These are phyloP conservation scores for Acholoe squamosa DNA, from an alignment of 2,888 invertebrate species.

Conservation along the genomic window DNA sequence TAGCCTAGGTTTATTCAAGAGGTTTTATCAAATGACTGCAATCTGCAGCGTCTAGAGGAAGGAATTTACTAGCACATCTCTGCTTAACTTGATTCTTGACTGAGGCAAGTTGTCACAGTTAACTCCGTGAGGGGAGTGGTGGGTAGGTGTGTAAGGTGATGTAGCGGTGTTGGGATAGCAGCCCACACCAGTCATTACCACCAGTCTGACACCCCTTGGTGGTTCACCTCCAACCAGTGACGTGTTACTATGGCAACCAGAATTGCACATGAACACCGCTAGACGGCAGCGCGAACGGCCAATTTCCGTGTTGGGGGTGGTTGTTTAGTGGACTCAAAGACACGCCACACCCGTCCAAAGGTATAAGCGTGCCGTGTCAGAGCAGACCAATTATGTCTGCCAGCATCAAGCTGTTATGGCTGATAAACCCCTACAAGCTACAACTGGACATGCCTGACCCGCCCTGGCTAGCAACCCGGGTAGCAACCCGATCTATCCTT, in stretches of 20 bases:
- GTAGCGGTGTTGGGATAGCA: too few species aligned
- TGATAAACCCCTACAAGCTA: not conserved
- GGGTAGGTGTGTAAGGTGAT: not conserved
- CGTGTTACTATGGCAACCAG: conserved; percentile 4
- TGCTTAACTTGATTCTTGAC: too few species aligned
- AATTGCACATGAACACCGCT: not conserved
- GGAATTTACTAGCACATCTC: too few species aligned
- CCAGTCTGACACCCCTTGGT: too few species aligned
- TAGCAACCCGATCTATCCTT: too few species aligned
- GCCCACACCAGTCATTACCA: too few species aligned
- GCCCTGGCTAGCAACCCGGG: too few species aligned
- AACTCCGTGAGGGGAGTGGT: too few species aligned
- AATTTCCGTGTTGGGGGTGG: not conserved
- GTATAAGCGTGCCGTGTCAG: not conserved
- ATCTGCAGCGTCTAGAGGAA: too few species aligned
- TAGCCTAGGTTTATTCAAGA: too few species aligned
- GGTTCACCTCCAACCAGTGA: not conserved
- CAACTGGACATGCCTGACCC: not conserved
- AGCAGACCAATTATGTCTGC: not conserved
- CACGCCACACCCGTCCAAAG: not conserved
- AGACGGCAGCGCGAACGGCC: not conserved
- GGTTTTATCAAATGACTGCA: too few species aligned
- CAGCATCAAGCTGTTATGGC: not conserved
- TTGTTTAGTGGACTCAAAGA: not conserved
- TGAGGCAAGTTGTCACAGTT: too few species aligned